Conservation (phyloP, 37 sponge, comb jelly and placozoan species). For the Oopsacas minuta region DNA sequence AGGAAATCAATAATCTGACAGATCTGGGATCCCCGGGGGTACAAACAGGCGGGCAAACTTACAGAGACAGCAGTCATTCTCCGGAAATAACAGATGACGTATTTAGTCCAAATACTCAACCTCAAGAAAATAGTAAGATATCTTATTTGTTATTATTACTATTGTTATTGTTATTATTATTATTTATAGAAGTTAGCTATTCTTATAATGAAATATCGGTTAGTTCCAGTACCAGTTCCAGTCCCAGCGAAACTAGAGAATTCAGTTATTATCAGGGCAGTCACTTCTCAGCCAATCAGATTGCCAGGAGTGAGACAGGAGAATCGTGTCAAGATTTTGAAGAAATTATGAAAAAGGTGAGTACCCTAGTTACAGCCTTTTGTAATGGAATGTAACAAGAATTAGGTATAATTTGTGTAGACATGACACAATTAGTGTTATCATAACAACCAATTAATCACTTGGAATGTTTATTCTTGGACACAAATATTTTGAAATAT, state of each 20-base stretch:
- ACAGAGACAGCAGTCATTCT: not conserved
- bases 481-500: not conserved
- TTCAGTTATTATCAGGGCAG: no score
- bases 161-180: no score
- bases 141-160: no score
- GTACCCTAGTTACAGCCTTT: not conserved
- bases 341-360: not conserved
- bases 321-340: not conserved
- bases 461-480: not conserved
- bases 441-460: not conserved
- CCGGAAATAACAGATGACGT: constrained; percentile 14
- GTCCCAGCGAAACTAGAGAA: no score
- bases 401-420: no score
- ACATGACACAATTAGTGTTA: not conserved
- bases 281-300: not conserved
- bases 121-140: not conserved
- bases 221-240: not conserved
- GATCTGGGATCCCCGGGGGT: not conserved
- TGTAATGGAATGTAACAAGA: no score
- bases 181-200: no score
- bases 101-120: not conserved
- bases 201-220: no score
- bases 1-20: not conserved
- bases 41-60: not conserved
- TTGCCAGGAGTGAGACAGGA: not conserved